Base-by-base conservation (phyloP, 2,797 vertebrate genomes). In the Xiphophorus birchmanni region DNA sequence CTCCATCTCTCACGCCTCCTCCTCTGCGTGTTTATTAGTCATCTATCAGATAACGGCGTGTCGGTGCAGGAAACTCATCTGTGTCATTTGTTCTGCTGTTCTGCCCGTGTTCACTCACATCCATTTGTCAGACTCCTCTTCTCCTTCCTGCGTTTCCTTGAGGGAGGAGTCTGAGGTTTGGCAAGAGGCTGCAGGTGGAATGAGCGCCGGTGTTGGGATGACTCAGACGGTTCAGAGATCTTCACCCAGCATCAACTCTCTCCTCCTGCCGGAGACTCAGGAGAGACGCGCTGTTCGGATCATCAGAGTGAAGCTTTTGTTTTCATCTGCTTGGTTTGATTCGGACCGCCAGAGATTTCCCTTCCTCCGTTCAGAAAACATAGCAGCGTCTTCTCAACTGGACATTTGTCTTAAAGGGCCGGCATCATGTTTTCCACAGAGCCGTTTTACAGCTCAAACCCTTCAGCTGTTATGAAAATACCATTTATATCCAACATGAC, bases 11-110 rank as follows among this genome's bases (percentile, higher is more conserved):
- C 56, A 6, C 50, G 65, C 50, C 23, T 37, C 2, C 78, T 6
- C 58, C 42, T 65, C 40, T 42, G 18, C 0, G 0, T 79, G 76
- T 85, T 78, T 84, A 26, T 32, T 56, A 86, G 72, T 75, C 80
- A 85, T 91, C 76, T 56, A 50, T 89, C 89, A 87, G 81, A 84
- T 21, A 21, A 56, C 80, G 78, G 84, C 42, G 1, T 54, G 80
- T 56, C 76, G 82, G 84, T 80, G 72, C 81, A 86, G 56, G 52
- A 60, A 87, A 88, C 76, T 78, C 63, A 0, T 75, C 74, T 35
- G 63, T 37, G 81, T 84, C 72, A 90, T 91, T 87, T 67, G 84
- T 89, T 76, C 83, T 42, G 74, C 85, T 74, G 83, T 84, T 84
- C 81, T 71, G 48, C 74, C 29, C n/a, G 40, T 71, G 2, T 84